A percentile compares a stretch with the other conserved stretches of the same genome.
These are phyloP conservation scores for Chlamydotis undulata DNA, from an alignment of 2,113 vertebrate species.

Conservation along the genomic window DNA sequence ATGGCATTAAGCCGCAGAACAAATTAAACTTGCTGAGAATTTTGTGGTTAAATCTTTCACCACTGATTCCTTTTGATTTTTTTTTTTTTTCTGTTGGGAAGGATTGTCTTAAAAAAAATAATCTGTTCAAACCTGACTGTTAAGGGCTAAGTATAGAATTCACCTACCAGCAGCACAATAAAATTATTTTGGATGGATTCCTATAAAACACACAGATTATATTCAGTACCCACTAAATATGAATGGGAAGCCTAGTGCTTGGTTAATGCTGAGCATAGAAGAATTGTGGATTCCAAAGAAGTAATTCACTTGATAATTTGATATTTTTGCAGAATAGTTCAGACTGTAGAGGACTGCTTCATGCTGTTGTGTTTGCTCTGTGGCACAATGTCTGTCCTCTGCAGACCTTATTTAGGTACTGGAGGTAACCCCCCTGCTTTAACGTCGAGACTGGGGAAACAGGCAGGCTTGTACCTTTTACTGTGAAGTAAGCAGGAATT, in stretches of 20 bases:
- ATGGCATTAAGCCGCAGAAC: constrained; percentile 35
- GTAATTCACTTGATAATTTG: neutral
- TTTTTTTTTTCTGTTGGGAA: neutral
- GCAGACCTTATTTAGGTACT: neutral
- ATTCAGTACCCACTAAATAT: neutral
- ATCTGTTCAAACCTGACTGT: neutral
- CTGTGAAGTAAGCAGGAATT: neutral
- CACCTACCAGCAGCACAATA: neutral
- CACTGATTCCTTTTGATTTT: constrained; percentile 18
- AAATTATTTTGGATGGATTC: neutral
- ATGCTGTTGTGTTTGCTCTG: neutral
- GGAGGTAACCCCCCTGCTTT: neutral
- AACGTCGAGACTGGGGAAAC: neutral
- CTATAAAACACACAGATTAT: neutral
- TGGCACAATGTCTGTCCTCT: neutral
- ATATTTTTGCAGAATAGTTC: neutral
- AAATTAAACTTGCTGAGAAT: constrained; percentile 43
- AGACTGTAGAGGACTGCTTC: neutral
- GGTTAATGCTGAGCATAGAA: neutral
- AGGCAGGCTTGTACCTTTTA: neutral
- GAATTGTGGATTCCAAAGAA: neutral
- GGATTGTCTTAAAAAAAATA: neutral
- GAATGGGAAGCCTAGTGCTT: neutral
- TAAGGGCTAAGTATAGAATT: constrained; percentile 24
- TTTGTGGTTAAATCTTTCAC: constrained; percentile 46